Evolutionary conservation across 2,888 invertebrate species (phyloP).

Genomic region (Enoplolaimus lenunculus): DNA sequence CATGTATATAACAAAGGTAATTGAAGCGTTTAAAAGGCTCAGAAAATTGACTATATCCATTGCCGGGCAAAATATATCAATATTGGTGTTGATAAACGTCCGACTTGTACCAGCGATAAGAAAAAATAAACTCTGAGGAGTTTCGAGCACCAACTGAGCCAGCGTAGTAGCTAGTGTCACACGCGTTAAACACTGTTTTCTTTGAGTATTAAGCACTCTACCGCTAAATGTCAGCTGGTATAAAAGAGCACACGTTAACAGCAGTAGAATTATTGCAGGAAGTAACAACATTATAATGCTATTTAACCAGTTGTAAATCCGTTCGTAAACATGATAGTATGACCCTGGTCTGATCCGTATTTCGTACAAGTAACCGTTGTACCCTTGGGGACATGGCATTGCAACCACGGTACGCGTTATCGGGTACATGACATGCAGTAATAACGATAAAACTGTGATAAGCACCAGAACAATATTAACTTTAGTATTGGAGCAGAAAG

Average conservation of each 20-base stretch:
- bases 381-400: too few relatives aligned
- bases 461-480: background rate
- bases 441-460: background rate
- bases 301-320: slow-evolving; percentile 7
- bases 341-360: background rate
- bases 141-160: slow-evolving; percentile 5
- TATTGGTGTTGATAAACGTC: too few relatives aligned
- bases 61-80: background rate
- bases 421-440: slow-evolving; percentile 4
- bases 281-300: background rate
- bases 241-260: background rate
- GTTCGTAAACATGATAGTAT: background rate
- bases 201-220: background rate
- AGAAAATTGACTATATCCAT: slow-evolving; percentile 5
- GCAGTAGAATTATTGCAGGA: background rate
- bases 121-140: background rate
- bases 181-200: background rate
- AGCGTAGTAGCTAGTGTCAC: slow-evolving; percentile 6
- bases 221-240: background rate
- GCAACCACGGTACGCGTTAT: background rate
- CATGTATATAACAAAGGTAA: slow-evolving; percentile 1
- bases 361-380: too few relatives aligned
- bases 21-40: background rate
- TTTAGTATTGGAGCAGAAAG: background rate
- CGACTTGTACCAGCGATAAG: slow-evolving; percentile 2